Conservation (phyloP, 2,888 invertebrate genomes). For the Caenorhabditis sp. region DNA sequence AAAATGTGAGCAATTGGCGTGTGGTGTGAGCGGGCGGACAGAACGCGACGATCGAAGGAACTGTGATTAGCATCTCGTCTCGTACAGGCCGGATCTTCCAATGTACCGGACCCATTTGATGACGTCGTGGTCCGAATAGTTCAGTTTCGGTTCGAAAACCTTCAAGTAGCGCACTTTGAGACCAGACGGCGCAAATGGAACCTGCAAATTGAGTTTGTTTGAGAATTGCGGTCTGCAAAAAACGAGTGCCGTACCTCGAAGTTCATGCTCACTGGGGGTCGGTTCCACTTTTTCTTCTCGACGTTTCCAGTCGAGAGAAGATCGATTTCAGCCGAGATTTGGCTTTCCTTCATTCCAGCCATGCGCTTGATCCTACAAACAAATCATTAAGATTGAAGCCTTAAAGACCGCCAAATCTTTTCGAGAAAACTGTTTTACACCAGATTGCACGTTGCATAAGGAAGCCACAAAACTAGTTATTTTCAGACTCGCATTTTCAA, state of each 20-base stretch:
- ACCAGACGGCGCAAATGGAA: slow-evolving; percentile 99
- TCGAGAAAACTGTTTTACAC: no score
- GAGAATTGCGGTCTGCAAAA: background rate
- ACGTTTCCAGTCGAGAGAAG: slow-evolving; percentile 93
- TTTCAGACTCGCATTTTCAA: no score
- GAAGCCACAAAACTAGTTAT: no score
- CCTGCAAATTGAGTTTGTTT: slow-evolving; percentile 81
- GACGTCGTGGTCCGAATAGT: slow-evolving; percentile 99
- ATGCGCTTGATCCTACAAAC: slow-evolving; percentile 82
- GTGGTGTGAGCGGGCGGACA: background rate
- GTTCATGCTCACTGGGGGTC: slow-evolving; percentile 99
- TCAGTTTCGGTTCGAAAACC: slow-evolving; percentile 98
- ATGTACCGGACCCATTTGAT: slow-evolving; percentile 99
- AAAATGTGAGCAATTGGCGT: background rate
- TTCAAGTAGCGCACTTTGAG: slow-evolving; percentile 99
- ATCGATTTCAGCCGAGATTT: slow-evolving; percentile 98
- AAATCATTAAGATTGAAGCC: background rate
- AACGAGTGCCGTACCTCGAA: slow-evolving; percentile 85
- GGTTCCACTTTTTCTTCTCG: slow-evolving; percentile 94
- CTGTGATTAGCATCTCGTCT: slow-evolving; percentile 89
- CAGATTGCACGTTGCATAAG: no score
- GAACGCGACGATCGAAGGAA: background rate
- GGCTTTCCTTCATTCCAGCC: slow-evolving; percentile 96
- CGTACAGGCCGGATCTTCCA: slow-evolving; percentile 97
- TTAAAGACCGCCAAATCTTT: no score